phyloP scores from a whole-genome alignment of 2,113 vertebrate species.

The Triplophysa siluroides region DNA sequence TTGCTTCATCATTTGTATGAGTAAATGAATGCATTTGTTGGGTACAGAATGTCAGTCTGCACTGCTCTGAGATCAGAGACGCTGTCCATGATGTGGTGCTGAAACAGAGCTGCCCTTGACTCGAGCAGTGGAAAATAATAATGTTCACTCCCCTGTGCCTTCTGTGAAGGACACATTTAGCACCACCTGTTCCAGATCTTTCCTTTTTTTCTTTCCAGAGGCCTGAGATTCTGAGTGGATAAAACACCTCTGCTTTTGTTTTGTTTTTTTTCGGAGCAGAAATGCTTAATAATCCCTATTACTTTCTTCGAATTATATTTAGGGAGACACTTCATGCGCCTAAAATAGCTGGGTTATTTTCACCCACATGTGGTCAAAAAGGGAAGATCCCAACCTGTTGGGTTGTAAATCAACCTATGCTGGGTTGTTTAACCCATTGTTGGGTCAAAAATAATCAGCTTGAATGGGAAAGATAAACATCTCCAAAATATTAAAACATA shows the following conservation, averaged over 20 bases:
- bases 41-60: background rate
- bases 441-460: too few species aligned
- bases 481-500: too few species aligned
- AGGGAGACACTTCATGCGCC: too few species aligned
- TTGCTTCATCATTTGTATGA: background rate
- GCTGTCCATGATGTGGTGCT: slow-evolving; percentile 37
- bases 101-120: slow-evolving; percentile 18
- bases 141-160: background rate
- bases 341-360: too few species aligned
- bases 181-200: slow-evolving; percentile 9
- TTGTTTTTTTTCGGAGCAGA: background rate
- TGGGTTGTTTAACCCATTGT: too few species aligned
- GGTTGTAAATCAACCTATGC: too few species aligned
- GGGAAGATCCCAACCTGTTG: too few species aligned
- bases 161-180: slow-evolving; percentile 16
- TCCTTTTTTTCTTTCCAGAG: background rate
- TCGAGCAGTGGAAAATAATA: slow-evolving; percentile 7
- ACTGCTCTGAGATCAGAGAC: background rate
- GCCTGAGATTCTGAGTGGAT: background rate
- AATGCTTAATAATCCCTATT: background rate
- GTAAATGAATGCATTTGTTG: background rate
- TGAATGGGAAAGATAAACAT: too few species aligned
- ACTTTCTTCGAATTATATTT: background rate
- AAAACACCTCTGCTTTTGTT: background rate
- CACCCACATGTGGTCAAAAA: too few species aligned